These are phyloP conservation scores for Solenodon paradoxus DNA, from an alignment of 2,113 vertebrate species.

Conservation along the genomic window DNA sequence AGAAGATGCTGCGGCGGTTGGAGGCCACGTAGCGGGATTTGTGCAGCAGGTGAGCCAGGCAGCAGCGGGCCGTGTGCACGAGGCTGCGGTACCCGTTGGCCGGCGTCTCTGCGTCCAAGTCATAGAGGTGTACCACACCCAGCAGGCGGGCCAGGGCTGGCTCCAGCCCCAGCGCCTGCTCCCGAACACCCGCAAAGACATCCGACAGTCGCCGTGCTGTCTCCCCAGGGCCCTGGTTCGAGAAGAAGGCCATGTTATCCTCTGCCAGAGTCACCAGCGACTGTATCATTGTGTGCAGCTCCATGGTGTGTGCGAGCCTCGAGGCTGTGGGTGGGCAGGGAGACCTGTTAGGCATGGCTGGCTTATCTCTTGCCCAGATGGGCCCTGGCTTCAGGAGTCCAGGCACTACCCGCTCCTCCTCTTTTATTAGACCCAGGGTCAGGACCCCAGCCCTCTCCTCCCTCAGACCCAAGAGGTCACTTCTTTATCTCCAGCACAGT, in stretches of 20 bases:
- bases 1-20: slow-evolving; percentile 93
- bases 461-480: neutral
- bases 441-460: neutral
- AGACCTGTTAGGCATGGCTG: neutral
- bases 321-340: slow-evolving; percentile 60
- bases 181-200: slow-evolving; percentile 85
- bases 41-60: slow-evolving; percentile 91
- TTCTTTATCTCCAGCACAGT: neutral
- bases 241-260: slow-evolving; percentile 89
- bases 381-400: neutral
- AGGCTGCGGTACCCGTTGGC: slow-evolving; percentile 94
- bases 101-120: slow-evolving; percentile 90
- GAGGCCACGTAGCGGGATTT: slow-evolving; percentile 91
- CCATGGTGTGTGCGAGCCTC: slow-evolving; percentile 82
- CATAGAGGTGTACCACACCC: slow-evolving; percentile 89
- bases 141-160: slow-evolving; percentile 84
- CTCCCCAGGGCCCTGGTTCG: slow-evolving; percentile 80
- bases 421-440: neutral
- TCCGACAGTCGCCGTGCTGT: slow-evolving; percentile 82
- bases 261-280: slow-evolving; percentile 88
- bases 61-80: slow-evolving; percentile 90
- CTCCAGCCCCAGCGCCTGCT: slow-evolving; percentile 87
- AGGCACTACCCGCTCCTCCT: neutral
- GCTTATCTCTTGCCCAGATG: neutral
- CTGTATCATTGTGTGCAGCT: slow-evolving; percentile 88